Base-by-base conservation (phyloP, 2,797 vertebrate genomes). In the Antrozous pallidus region DNA sequence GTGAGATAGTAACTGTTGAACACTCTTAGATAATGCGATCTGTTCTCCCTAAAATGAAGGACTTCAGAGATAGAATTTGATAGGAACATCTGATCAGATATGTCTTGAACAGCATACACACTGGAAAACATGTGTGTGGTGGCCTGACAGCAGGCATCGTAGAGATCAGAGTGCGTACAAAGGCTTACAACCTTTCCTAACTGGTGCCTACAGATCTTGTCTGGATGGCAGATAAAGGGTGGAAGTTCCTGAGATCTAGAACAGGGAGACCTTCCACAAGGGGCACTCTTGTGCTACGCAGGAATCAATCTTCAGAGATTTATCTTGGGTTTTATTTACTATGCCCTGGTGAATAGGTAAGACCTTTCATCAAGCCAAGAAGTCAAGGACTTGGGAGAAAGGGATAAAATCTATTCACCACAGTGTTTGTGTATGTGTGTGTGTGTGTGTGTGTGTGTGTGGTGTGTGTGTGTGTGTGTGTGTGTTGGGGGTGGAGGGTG, bases 181-280 rank as follows among this genome's bases (percentile, higher is more conserved):
- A 84, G 38, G 36, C 36, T n/a, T 33, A n/a, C 7, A 42, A 10
- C 11, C 12, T 11, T 79, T 79, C 65, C 80, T 65, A 36, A 81
- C 26, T 79, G 61, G 65, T 26, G 7, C 26, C 42, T 16, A 82
- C 45, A 86, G 65, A 77, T 90, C 36, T 88, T 11, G 9, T 84
- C 22, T 79, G 74, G 73, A 85, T 78, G 14, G n/a, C 26, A 94
- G 56, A 63, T 61, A 28, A 45, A 90, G 40, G 6, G 61, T 18
- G 58, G 47, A n/a, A 13, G 8, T 88, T 78, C 6, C 74, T 67
- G 42, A 54, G 69, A n/a, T 54, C 56, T 17, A 20, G 47, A 42
- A 56, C 13, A 81, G 67, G 38, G 69, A 91, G 77, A n/a, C 22
- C 85, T 93, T 81, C 88, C 74, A 91, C 8, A 91, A 88, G 85